phyloP scores from a whole-genome alignment of 2,888 invertebrate genomes.

The Ariolimax columbianus region DNA sequence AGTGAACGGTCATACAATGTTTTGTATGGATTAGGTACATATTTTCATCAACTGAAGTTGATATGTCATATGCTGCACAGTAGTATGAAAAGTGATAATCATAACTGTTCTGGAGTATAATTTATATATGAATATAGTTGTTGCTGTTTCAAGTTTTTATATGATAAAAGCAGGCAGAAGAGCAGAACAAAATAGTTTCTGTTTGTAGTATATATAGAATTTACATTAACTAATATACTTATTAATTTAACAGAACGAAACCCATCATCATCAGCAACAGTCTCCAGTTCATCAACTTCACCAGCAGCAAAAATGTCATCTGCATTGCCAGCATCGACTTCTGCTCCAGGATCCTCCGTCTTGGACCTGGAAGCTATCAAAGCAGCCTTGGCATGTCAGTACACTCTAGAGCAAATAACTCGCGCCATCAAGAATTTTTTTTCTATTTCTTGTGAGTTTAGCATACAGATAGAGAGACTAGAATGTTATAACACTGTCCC shows the following conservation, averaged over 20 bases:
- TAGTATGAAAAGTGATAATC: too few relatives aligned
- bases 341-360: slow-evolving; percentile 36
- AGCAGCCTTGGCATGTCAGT: slow-evolving; percentile 57
- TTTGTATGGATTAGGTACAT: too few relatives aligned
- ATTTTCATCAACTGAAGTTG: too few relatives aligned
- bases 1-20: too few relatives aligned
- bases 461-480: slow-evolving; percentile 16
- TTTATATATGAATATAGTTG: too few relatives aligned
- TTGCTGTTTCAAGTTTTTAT: background rate
- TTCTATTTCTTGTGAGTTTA: slow-evolving; percentile 55
- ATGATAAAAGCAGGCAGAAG: background rate
- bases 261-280: slow-evolving; percentile 22
- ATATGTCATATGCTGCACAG: too few relatives aligned
- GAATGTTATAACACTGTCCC: background rate
- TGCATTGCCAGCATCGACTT: slow-evolving; percentile 20
- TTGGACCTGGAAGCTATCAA: slow-evolving; percentile 54
- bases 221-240: background rate
- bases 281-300: slow-evolving; percentile 25
- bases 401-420: slow-evolving; percentile 55
- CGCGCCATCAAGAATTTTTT: slow-evolving; percentile 57
- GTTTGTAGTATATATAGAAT: background rate
- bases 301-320: slow-evolving; percentile 31
- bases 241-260: slow-evolving; percentile 18
- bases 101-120: too few relatives aligned
- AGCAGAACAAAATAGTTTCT: background rate